Base-by-base conservation (phyloP, 2,113 vertebrate genomes). In the Vulpes lagopus region DNA sequence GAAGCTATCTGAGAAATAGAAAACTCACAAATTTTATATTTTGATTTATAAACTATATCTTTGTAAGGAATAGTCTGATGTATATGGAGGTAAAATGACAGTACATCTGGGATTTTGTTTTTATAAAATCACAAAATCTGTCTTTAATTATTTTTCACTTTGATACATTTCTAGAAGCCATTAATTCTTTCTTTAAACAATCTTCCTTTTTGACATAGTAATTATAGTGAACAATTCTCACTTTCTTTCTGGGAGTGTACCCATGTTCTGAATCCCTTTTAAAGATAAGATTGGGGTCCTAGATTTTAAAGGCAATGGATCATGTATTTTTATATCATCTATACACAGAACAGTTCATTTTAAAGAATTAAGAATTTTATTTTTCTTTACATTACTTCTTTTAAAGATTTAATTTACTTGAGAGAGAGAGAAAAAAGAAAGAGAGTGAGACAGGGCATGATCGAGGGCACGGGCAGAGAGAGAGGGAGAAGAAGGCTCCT, bases 141-240 rank as follows among this genome's bases (percentile, higher is more conserved):
- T 14, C 38, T 22, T 57, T 32, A 91, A 92, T 57, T 5, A 0
- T 71, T 90, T 55, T 84, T 94, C 38, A 12, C 55, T 74, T 2
- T 74, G n/a, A 82, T 6, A 67, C 1, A 35, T 91, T 32, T 53
- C 84, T 86, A 79, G 62, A 8, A 89, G 8, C 3, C 55, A 65
- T 53, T 80, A 92, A 76, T 84, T 81, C 27, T 76, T 87, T 89
- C 35, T 82, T 86, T 27, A 30, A 97, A 95, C 0, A 32, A 22
- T 62, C 53, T 97, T 94, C 2, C 43, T 79, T 0, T 1, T 49
- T 92, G 16, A 96, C 5, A 0, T 0, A 17, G 17, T 43, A 90
- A 96, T 1, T 0, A 2, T 11, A 73, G 2, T 9, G 12, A 95
- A 35, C 22, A 78, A 51, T 78, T 78, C 8, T 25, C 74, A 78